Evolutionary conservation across 2,113 vertebrate genomes (phyloP), one percentile per base, ranked within the genome.

Genomic region (Thamnaconus septentrionalis): DNA sequence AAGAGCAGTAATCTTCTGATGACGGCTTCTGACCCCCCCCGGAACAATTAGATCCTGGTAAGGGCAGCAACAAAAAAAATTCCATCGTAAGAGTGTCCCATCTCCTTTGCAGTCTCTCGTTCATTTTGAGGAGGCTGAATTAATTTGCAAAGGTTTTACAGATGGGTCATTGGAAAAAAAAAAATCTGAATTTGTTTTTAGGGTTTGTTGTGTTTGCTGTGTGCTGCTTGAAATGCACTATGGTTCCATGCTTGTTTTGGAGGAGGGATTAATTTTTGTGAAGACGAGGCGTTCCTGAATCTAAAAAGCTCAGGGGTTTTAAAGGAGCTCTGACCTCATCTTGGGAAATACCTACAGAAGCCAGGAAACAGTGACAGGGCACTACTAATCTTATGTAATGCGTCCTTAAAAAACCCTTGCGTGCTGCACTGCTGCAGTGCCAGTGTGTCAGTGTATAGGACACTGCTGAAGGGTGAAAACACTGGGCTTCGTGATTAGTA

Each of bases 311-410:
- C 11, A 9, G 59, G 48, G 70, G 66, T 76, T 54, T 64, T 53
- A 18, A 59, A 74, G 73, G 76, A 83, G 71, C 70, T 78, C 67
- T 82, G 83, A 86, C 72, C 75, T 85, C 74, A 84, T 88, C 71
- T 71, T 83, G 82, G 84, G 85, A 87, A 89, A 87, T 73, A 87
- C 85, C 83, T 69, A 40, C 46, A 66, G 8, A 47, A 60, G 67
- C 81, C 81, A 85, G 84, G 84, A 90, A 90, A 82, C 59, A 56
- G 64, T 88, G 84, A 86, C 86, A 51, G 55, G 67, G 61, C 68
- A 64, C 51, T 8, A 72, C 64, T 69, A 3, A 47, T 9, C 44
- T 77, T 85, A 78, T 41, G 54, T 69, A 84, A 84, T 80, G 9
- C 56, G 66, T 69, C 61, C 71, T 71, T 47, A 61, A 75, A 86